Percentiles rank a stretch among this genome's conserved stretches.
Conservation (phyloP, 2,797 vertebrate species). For the Ceryle rudis region DNA sequence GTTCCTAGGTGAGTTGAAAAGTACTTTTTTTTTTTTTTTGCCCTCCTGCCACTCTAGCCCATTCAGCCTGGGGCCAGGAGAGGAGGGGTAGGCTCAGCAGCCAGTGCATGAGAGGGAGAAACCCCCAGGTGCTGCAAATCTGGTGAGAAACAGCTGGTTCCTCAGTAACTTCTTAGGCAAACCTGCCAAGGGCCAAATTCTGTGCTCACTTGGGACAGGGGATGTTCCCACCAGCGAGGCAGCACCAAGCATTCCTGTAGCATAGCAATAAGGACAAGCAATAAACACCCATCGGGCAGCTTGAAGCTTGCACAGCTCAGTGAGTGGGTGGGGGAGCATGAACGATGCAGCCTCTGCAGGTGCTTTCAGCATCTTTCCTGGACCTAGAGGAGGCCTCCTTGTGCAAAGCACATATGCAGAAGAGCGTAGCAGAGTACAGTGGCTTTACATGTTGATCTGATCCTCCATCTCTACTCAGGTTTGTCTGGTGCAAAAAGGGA, state of each 20-base stretch:
- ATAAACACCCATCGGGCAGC: neutral
- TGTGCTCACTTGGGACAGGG: neutral
- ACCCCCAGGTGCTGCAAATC: neutral
- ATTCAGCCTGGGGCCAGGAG: neutral
- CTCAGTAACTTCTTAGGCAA: neutral
- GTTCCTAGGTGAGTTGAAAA: neutral
- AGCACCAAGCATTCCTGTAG: neutral
- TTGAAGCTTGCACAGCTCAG: neutral
- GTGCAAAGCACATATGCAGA: neutral
- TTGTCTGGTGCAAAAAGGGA: neutral
- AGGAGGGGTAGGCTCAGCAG: neutral
- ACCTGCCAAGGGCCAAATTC: neutral
- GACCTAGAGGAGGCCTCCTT: neutral
- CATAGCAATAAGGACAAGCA: neutral
- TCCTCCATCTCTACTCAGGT: neutral
- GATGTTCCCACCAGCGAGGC: neutral
- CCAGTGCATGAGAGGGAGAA: neutral
- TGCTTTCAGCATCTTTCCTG: neutral
- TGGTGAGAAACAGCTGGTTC: neutral
- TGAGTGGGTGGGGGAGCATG: neutral
- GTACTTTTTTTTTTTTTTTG: neutral
- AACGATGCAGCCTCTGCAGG: neutral
- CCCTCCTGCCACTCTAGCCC: neutral
- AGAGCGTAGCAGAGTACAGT: neutral
- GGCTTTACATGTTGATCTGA: accelerated